Evolutionary conservation across 1,140 invertebrate species (phyloP).

Genomic region (Drosophila lowei): DNA sequence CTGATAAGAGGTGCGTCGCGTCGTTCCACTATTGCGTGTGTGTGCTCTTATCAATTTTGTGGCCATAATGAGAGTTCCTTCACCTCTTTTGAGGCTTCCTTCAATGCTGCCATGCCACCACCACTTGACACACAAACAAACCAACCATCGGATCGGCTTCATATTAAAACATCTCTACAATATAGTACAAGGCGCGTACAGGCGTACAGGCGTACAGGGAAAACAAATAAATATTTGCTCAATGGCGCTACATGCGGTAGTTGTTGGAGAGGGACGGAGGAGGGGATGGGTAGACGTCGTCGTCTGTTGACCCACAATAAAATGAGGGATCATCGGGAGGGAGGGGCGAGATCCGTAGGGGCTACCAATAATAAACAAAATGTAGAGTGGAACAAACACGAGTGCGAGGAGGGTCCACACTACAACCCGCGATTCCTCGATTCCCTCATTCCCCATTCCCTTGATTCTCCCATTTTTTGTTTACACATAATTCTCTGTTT

Average conservation of each 20-base stretch:
- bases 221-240: constrained; percentile 54
- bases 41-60: constrained; percentile 43
- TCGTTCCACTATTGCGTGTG: constrained; percentile 34
- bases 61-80: constrained; percentile 41
- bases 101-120: background rate
- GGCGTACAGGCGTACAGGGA: constrained; percentile 1
- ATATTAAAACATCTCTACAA: too few relatives aligned
- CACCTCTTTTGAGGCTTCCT: constrained; percentile 23
- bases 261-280: constrained; percentile 9
- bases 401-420: background rate
- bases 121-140: constrained; percentile 48
- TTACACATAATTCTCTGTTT: constrained; percentile 40
- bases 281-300: background rate
- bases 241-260: constrained; percentile 32
- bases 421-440: background rate
- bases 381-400: background rate
- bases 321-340: constrained; percentile 27
- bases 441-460: constrained; percentile 20
- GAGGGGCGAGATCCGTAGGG: constrained; percentile 30
- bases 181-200: too few relatives aligned
- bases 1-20: constrained; percentile 41
- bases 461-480: constrained; percentile 17
- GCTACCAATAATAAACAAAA: constrained; percentile 54
- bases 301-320: constrained; percentile 60
- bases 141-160: background rate